Evolutionary conservation across 2,797 vertebrate species (phyloP).

Genomic region (Tachyglossus aculeatus): DNA sequence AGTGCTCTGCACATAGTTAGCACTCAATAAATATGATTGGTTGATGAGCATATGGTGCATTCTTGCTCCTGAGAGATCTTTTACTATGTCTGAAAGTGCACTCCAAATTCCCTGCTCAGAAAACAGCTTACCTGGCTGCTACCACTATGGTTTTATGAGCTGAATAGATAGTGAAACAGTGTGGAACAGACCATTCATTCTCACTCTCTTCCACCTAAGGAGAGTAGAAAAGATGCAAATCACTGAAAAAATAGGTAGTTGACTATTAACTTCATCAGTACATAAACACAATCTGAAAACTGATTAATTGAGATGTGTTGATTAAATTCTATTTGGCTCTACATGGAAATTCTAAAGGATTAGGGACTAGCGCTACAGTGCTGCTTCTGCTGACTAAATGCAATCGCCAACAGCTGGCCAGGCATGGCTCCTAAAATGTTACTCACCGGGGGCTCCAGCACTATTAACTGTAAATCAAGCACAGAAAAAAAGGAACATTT

Average conservation of each 20-base stretch:
- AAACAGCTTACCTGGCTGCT: slow-evolving; percentile 87
- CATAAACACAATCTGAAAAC: rapidly evolving
- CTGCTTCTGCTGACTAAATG: not conserved
- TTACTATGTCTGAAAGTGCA: too few species aligned
- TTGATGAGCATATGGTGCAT: too few species aligned
- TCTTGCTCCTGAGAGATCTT: too few species aligned
- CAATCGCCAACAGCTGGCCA: not conserved
- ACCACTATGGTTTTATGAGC: slow-evolving; percentile 93
- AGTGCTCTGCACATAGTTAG: too few species aligned
- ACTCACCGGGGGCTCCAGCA: slow-evolving; percentile 95
- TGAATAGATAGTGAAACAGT: slow-evolving; percentile 96
- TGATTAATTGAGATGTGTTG: not conserved
- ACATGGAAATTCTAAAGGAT: not conserved
- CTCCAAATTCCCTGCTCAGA: too few species aligned
- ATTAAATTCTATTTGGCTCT: slow-evolving; percentile 35
- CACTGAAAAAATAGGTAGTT: too few species aligned
- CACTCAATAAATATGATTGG: too few species aligned
- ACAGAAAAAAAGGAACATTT: slow-evolving; percentile 75
- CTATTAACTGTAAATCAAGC: slow-evolving; percentile 90
- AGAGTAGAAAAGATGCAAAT: not conserved
- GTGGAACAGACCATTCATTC: slow-evolving; percentile 87
- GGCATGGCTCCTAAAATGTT: slow-evolving; percentile 17
- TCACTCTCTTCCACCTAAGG: slow-evolving; percentile 90
- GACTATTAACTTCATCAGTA: slow-evolving; percentile 1
- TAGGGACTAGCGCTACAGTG: slow-evolving; percentile 26